Evolutionary conservation across 2,113 vertebrate genomes (phyloP).

Genomic region (Orcinus orca): DNA sequence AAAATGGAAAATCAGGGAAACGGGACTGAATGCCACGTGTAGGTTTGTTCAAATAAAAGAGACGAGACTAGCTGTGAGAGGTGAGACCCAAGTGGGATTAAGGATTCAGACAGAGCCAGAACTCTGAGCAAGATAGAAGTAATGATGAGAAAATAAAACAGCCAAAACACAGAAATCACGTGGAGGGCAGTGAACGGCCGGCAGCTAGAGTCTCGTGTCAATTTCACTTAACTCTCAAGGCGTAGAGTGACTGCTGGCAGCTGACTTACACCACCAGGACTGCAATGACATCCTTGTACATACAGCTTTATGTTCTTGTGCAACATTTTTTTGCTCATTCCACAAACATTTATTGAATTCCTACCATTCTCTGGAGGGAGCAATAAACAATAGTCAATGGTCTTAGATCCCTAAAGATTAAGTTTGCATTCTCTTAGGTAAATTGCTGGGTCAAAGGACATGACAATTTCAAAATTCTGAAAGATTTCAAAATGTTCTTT

Average conservation of each 20-base stretch:
- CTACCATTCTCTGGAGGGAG: neutral
- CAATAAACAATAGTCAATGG: neutral
- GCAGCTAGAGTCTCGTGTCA: neutral
- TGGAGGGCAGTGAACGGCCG: neutral
- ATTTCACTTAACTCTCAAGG: neutral
- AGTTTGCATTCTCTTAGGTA: neutral
- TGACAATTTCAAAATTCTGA: neutral
- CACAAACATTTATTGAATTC: neutral
- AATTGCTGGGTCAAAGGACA: neutral
- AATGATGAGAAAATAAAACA: neutral
- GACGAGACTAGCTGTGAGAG: neutral
- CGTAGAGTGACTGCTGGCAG: neutral
- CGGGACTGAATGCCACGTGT: neutral
- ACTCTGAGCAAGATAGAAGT: neutral
- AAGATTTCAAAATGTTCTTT: neutral
- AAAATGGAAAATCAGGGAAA: neutral
- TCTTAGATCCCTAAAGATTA: neutral
- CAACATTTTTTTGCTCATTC: neutral
- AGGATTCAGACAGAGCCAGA: neutral
- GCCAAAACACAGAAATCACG: neutral
- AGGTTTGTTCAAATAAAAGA: neutral
- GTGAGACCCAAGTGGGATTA: neutral
- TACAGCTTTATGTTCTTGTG: neutral
- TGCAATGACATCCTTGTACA: neutral
- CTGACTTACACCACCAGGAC: no score